These are phyloP conservation scores for Campopleginae sp. DNA, from an alignment of 2,888 invertebrate species.

Conservation along the genomic window DNA sequence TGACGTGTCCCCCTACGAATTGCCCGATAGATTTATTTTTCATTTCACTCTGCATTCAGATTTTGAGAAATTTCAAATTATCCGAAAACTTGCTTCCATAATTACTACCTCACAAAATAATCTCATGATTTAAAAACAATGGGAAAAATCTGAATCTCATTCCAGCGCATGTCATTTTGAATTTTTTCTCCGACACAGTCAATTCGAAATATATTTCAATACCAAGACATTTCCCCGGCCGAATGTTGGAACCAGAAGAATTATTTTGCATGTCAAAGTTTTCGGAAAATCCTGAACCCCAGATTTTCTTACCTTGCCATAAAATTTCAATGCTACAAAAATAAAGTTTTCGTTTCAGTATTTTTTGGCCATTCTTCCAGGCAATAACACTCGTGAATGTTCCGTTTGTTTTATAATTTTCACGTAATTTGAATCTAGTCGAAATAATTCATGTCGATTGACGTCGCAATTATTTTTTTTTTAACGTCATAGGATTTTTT, in stretches of 20 bases:
- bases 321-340: not conserved
- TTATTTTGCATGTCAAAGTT: not conserved
- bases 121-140: not conserved
- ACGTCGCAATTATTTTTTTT: not conserved
- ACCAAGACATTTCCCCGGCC: not conserved
- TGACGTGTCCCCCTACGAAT: no score
- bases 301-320: not conserved
- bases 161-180: not conserved
- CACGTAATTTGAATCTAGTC: not conserved
- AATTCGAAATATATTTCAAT: not conserved
- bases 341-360: not conserved
- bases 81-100: not conserved
- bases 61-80: not conserved
- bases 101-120: not conserved
- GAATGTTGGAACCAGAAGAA: not conserved
- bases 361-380: not conserved
- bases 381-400: not conserved
- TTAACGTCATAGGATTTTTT: not conserved
- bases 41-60: no score
- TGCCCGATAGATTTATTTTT: no score
- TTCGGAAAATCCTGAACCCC: not conserved
- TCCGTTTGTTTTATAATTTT: not conserved
- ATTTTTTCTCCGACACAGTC: not conserved
- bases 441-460: not conserved
- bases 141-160: not conserved